A percentile compares a stretch with the other conserved stretches of the same genome.
Conservation (phyloP, 2,888 invertebrate species). For the Hydropsyche betteni region DNA sequence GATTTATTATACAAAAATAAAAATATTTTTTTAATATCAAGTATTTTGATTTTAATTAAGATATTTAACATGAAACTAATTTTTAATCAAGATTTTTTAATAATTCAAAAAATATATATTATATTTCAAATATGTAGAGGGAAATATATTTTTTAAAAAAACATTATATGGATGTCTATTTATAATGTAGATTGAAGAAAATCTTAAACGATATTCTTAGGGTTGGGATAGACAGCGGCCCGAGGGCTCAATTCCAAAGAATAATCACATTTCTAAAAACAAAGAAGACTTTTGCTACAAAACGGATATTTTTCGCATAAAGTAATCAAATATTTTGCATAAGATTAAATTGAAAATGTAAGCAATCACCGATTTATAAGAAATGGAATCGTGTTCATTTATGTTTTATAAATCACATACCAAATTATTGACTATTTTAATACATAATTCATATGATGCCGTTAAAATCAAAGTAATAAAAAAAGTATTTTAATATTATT, state of each 20-base stretch:
- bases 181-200: conserved; percentile 24
- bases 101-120: too few species aligned
- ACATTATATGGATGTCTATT: conserved; percentile 19
- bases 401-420: neutral
- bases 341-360: neutral
- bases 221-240: conserved; percentile 33
- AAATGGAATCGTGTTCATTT: neutral
- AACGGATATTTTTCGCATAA: conserved; percentile 34
- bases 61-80: too few species aligned
- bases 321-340: too few species aligned
- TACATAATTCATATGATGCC: too few species aligned
- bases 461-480: neutral
- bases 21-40: neutral
- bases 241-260: conserved; percentile 43
- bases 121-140: too few species aligned
- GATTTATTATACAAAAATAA: neutral
- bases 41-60: too few species aligned
- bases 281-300: conserved; percentile 39
- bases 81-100: too few species aligned
- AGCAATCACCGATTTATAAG: neutral
- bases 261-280: conserved; percentile 44
- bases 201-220: conserved; percentile 42
- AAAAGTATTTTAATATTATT: conserved; percentile 1
- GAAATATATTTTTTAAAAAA: neutral
- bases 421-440: neutral